Evolutionary conservation across 2,797 vertebrate species (phyloP).

Genomic region (Dendrocincla fuliginosa): DNA sequence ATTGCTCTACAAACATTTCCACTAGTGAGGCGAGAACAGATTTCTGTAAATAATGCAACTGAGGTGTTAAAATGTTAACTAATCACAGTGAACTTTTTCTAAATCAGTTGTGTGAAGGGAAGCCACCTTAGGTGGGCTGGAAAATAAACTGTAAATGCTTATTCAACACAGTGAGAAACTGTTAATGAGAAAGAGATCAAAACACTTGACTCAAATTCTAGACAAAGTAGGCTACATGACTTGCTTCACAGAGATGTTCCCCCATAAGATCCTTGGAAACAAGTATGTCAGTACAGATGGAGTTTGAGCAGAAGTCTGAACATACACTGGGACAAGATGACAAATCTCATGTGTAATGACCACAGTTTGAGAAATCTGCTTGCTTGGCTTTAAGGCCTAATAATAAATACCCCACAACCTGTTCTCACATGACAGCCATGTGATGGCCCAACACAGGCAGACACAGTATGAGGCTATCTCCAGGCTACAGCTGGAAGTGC

Average conservation of each 20-base stretch:
- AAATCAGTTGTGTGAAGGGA: background rate
- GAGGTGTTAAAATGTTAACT: background rate
- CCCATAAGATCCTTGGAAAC: background rate
- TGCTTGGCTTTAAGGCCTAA: background rate
- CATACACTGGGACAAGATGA: background rate
- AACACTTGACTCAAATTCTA: background rate
- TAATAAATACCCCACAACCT: background rate
- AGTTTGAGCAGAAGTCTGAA: background rate
- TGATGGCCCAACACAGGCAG: background rate
- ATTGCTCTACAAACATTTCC: background rate
- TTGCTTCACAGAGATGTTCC: background rate
- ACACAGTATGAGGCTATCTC: background rate
- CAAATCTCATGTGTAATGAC: background rate
- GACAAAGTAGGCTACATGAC: background rate
- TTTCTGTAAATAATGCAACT: background rate
- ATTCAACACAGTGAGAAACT: slow-evolving; percentile 14
- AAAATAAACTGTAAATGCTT: slow-evolving; percentile 31
- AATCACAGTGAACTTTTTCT: background rate
- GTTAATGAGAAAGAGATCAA: slow-evolving; percentile 25
- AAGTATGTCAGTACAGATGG: background rate
- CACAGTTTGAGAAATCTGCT: background rate
- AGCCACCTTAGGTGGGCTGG: background rate
- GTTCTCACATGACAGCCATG: background rate
- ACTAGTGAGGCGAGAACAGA: background rate
- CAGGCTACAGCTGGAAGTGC: background rate